Percentiles rank a stretch among this genome's conserved stretches.
Evolutionary conservation across 2,113 vertebrate genomes (phyloP).

Genomic region (Dendropsophus ebraccatus): DNA sequence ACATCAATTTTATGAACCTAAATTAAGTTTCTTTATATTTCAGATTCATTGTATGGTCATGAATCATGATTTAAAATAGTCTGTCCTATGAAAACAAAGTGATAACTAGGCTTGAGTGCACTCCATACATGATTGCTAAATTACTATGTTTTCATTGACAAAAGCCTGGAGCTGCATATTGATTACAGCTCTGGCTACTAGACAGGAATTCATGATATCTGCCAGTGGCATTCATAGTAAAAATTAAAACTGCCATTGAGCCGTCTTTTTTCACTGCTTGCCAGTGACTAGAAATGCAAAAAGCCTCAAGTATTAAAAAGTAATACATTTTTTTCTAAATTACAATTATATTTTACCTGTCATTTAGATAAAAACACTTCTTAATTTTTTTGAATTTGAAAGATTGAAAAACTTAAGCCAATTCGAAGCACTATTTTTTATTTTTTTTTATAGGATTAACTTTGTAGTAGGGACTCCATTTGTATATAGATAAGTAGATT

Average conservation of each 20-base stretch:
- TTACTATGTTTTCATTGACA: constrained; percentile 13
- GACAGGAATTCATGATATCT: neutral
- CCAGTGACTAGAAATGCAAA: neutral
- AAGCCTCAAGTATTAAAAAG: neutral
- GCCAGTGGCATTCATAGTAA: neutral
- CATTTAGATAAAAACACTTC: no score
- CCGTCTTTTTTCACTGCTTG: neutral
- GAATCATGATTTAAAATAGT: neutral
- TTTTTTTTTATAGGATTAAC: no score
- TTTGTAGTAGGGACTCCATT: no score
- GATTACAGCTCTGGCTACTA: constrained; percentile 4
- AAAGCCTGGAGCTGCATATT: neutral
- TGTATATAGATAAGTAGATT: no score
- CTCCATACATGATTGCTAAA: neutral
- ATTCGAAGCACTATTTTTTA: no score
- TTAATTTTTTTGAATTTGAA: no score
- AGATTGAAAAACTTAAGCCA: no score
- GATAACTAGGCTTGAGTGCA: neutral
- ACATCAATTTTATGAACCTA: neutral
- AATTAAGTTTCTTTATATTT: neutral
- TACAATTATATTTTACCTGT: no score
- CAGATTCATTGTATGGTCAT: neutral
- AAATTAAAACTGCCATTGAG: no score
- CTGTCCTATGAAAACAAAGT: neutral
- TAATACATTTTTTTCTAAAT: no score